Evolutionary conservation across 2,888 invertebrate genomes (phyloP).

Genomic region (Galeopsomyia nigrocyanea): DNA sequence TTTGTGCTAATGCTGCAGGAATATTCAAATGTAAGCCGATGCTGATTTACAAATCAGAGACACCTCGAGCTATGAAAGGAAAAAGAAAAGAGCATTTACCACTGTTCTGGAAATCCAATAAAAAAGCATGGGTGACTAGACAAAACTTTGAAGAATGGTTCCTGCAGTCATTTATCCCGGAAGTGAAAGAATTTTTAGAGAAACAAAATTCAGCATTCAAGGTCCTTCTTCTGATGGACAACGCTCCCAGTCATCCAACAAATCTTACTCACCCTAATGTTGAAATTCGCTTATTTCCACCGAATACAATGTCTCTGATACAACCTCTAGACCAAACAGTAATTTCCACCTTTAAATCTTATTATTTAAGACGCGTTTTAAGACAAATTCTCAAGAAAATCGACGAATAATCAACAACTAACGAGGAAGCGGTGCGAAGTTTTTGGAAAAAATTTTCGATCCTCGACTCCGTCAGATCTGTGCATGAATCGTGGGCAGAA

Average conservation of each 20-base stretch:
- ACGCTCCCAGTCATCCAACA: slow-evolving; percentile 51
- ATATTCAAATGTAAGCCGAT: slow-evolving; percentile 56
- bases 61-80: slow-evolving; percentile 55
- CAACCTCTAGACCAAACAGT: background rate
- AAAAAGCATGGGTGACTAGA: no score
- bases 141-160: slow-evolving; percentile 43
- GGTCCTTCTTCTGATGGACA: slow-evolving; percentile 51
- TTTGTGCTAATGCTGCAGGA: slow-evolving; percentile 57
- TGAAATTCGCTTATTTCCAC: slow-evolving; percentile 38
- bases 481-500: no score
- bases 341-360: background rate
- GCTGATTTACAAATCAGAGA: slow-evolving; percentile 53
- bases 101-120: slow-evolving; percentile 55
- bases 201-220: slow-evolving; percentile 49
- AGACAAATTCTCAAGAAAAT: no score
- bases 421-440: no score
- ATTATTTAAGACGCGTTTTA: background rate
- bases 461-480: no score
- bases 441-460: no score
- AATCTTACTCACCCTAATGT: slow-evolving; percentile 53
- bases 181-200: slow-evolving; percentile 48
- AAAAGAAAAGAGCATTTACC: slow-evolving; percentile 51
- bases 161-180: slow-evolving; percentile 48
- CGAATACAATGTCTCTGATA: background rate
- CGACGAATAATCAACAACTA: no score